Base-by-base conservation (phyloP, 2,888 invertebrate genomes). In the Parascotia fuliginaria region DNA sequence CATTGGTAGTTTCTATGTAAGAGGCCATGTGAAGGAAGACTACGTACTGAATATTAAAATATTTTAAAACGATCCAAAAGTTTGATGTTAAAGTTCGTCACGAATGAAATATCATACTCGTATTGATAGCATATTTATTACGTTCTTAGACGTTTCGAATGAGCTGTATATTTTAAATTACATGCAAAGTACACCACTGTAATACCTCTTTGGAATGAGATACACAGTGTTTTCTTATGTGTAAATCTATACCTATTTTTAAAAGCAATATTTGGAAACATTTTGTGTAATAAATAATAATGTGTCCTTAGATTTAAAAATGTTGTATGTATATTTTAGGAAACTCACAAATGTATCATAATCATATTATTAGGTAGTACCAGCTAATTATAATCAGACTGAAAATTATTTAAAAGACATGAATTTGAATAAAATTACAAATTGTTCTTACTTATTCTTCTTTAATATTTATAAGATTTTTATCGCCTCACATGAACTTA, bases 321-420 rank as follows among this genome's bases (percentile, higher is more conserved):
- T 6, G 5, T 46, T 42, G 7, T 52, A 33, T 44, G 22, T 45
- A 43, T 16, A 34, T 7, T 13, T 31, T 42, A 36, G 29, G 9
- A 37, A 31, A 31, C 13, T 13, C 12, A 13, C 7, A 24, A 24
- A 24, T 3, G 4, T 24, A 19, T 9, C 3, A 11, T 36, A 9
- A 9, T 28, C 24, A 22, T 24, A 28, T 32, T 3, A 31, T 13
- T 24, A 27, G 27, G 7, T n/a, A n/a, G n/a, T 14, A 46, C 28
- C 19, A 34, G 34, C n/a, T 19, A 29, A 16, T 28, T 34, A 41
- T 39, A 34, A 37, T 33, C 46, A 42, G 53, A 53, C 46, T 34
- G 44, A 53, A 44, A 45, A 43, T 13, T 34, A 38, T 36, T 11
- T 29, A 54, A 61, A 65, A 65, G 64, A 65, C 61, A 65, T 43